phyloP scores from a whole-genome alignment of 2,888 invertebrate species.

The Hirtodrosophila trivittata region DNA sequence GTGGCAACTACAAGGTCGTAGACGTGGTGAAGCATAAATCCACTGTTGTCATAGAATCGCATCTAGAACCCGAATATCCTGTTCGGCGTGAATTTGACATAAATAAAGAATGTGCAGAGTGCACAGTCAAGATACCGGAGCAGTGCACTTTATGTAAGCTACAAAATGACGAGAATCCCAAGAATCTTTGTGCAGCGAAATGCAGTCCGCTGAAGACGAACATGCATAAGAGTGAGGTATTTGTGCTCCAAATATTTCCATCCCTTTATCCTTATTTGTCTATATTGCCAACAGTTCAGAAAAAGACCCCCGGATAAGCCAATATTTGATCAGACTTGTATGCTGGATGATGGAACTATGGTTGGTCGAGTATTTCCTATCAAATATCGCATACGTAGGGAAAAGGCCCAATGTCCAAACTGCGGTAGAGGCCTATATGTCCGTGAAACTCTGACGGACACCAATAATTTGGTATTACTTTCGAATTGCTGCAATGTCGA shows the following conservation, averaged over 20 bases:
- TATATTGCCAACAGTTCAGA: too few relatives aligned
- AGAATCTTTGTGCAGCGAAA: conserved; percentile 41
- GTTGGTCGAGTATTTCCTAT: conserved; percentile 53
- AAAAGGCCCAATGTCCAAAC: conserved; percentile 22
- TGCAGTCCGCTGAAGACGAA: conserved; percentile 49
- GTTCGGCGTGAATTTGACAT: conserved; percentile 6
- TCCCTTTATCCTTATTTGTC: too few relatives aligned
- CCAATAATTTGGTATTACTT: conserved; percentile 38
- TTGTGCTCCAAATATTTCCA: too few relatives aligned
- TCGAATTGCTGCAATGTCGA: conserved; percentile 53
- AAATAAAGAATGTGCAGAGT: conserved; percentile 23
- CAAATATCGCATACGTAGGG: conserved; percentile 39
- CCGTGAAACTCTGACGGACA: conserved; percentile 43
- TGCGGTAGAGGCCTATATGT: conserved; percentile 31
- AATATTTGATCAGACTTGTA: conserved; percentile 25
- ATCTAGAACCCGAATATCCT: too few relatives aligned
- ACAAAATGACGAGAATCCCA: not conserved
- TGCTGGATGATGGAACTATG: conserved; percentile 37
- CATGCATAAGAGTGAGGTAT: too few relatives aligned
- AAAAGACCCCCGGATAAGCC: conserved; percentile 29
- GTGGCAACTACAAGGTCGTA: too few relatives aligned
- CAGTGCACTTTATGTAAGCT: conserved; percentile 14
- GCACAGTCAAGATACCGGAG: conserved; percentile 5
- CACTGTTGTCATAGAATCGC: too few relatives aligned
- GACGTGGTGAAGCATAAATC: too few relatives aligned